phyloP scores from a whole-genome alignment of 1,140 invertebrate genomes.

The Acromyrmex echinatior region DNA sequence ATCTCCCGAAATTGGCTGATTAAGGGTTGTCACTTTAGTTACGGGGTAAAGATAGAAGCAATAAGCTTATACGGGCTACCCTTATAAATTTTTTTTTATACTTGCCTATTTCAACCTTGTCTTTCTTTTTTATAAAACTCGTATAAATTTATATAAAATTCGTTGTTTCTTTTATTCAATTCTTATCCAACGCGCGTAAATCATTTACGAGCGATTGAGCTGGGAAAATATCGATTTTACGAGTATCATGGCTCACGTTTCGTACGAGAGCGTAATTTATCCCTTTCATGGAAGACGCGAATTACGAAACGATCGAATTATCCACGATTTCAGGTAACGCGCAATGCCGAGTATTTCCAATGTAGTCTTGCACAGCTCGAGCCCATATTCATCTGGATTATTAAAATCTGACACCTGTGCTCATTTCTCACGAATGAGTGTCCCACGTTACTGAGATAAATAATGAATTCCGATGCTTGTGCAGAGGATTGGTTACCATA shows the following conservation, averaged over 20 bases:
- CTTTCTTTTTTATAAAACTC: neutral
- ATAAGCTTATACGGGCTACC: neutral
- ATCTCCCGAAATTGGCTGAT: too few species aligned
- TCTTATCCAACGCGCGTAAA: slow-evolving; percentile 4
- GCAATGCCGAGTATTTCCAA: neutral
- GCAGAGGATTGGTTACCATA: slow-evolving; percentile 39
- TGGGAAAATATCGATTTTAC: slow-evolving; percentile 27
- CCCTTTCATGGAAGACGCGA: neutral
- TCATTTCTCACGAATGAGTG: neutral
- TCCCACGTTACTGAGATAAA: slow-evolving; percentile 49
- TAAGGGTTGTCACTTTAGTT: too few species aligned
- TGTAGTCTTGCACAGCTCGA: neutral
- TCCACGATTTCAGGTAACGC: slow-evolving; percentile 25
- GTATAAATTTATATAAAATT: neutral
- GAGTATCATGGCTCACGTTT: neutral
- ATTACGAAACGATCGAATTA: slow-evolving; percentile 23
- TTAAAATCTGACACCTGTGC: slow-evolving; percentile 52
- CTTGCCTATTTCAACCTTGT: neutral
- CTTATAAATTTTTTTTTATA: neutral
- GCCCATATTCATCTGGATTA: slow-evolving; percentile 29
- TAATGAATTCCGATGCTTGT: slow-evolving; percentile 48
- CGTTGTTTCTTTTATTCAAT: neutral
- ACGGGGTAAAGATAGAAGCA: neutral
- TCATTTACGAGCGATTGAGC: neutral
- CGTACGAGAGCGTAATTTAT: neutral